Evolutionary conservation across 2,888 invertebrate species (phyloP).

Genomic region (Imbricaverruca yamaguchii): DNA sequence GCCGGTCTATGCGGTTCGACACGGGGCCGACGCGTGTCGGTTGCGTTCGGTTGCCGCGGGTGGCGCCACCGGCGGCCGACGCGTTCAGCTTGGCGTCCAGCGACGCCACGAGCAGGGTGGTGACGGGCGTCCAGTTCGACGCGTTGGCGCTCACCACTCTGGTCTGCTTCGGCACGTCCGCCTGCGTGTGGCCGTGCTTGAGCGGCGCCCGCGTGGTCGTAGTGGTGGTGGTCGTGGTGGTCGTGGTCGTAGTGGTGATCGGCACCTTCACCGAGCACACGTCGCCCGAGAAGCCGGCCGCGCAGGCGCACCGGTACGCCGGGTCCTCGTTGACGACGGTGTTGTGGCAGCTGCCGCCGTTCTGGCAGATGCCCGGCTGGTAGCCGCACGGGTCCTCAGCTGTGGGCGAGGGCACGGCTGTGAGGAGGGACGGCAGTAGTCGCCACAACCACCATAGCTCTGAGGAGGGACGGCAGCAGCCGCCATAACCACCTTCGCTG

Average conservation of each 20-base stretch:
- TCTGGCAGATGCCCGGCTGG: conserved; percentile 38
- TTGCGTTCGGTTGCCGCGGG: neutral
- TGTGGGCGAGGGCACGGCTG: conserved; percentile 29
- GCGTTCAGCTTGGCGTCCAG: too few relatives aligned
- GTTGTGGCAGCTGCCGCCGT: conserved; percentile 40
- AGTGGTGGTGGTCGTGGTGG: neutral
- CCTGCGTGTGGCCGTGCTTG: neutral
- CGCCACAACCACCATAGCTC: too few relatives aligned
- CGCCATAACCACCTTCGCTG: too few relatives aligned
- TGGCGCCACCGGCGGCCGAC: neutral
- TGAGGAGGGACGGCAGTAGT: too few relatives aligned
- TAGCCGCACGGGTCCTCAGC: conserved; percentile 37
- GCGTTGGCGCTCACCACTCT: neutral
- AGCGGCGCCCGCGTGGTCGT: neutral
- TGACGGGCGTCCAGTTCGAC: too few relatives aligned
- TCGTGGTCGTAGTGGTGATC: conserved; percentile 15
- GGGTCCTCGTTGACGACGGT: conserved; percentile 40
- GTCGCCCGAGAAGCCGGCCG: conserved; percentile 64
- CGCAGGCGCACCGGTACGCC: conserved; percentile 64
- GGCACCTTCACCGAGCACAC: conserved; percentile 55
- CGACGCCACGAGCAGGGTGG: too few relatives aligned
- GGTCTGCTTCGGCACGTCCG: neutral
- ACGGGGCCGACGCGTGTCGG: neutral
- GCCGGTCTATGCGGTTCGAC: neutral
- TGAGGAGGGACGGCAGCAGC: too few relatives aligned